Conservation (phyloP, 2,113 vertebrate species). For the Balaeniceps rex region DNA sequence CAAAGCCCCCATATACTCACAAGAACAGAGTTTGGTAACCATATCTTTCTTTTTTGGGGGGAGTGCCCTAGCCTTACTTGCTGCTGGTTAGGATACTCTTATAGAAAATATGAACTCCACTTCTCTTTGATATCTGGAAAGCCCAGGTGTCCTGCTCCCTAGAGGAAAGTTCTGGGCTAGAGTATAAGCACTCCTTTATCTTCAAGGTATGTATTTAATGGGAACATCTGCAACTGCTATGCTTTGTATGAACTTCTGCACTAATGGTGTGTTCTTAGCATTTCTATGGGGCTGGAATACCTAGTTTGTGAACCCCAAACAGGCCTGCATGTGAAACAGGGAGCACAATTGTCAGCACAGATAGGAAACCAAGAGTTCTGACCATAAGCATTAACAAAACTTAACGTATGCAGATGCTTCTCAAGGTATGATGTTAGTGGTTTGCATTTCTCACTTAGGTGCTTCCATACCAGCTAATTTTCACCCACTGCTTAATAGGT, state of each 20-base stretch:
- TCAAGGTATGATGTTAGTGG: not conserved
- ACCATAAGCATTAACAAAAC: not conserved
- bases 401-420: not conserved
- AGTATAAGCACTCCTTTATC: not conserved
- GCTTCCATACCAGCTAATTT: not conserved
- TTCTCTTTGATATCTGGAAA: not conserved
- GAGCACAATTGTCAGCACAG: not conserved
- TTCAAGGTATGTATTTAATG: not conserved
- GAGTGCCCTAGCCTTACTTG: not conserved
- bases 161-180: not conserved
- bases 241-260: not conserved
- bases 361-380: not conserved
- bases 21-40: not conserved
- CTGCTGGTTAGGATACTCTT: not conserved
- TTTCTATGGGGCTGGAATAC: not conserved
- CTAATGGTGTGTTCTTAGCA: not conserved
- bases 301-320: not conserved
- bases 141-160: not conserved
- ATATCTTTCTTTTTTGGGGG: not conserved
- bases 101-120: not conserved
- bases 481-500: not conserved
- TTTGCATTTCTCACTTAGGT: not conserved
- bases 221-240: not conserved
- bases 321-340: not conserved
- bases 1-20: not conserved